Percentiles rank a stretch among this genome's conserved stretches.
Conservation (phyloP, 2,113 vertebrate genomes). For the Eptesicus fuscus region DNA sequence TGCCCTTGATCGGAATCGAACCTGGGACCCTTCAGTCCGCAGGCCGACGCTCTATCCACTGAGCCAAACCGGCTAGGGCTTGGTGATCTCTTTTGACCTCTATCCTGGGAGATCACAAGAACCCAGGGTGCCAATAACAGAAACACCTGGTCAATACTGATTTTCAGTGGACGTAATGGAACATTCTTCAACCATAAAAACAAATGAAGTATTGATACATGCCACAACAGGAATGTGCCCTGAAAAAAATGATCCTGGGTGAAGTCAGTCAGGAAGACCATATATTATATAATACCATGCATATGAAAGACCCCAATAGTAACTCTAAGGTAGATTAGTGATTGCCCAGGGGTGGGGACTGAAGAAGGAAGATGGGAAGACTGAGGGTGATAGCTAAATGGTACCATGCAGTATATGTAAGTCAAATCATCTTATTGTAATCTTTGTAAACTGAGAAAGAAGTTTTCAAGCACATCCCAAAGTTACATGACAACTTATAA, state of each 20-base stretch:
- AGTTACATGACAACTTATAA: not conserved
- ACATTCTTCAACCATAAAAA: not conserved
- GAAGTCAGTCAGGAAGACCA: not conserved
- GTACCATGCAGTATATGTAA: not conserved
- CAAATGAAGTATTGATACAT: not conserved
- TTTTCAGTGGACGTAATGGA: not conserved
- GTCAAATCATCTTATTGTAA: not conserved
- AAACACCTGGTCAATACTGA: not conserved
- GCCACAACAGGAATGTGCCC: not conserved
- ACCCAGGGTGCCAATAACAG: not conserved
- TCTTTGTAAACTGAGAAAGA: not conserved
- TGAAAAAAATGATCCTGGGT: not conserved
- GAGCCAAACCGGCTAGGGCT: too few species aligned
- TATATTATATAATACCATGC: not conserved
- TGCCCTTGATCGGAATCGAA: too few species aligned
- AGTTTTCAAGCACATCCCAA: not conserved
- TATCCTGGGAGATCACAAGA: not conserved
- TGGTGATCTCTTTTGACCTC: not conserved
- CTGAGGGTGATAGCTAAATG: not conserved
- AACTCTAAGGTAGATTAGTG: not conserved
- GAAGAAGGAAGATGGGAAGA: not conserved
- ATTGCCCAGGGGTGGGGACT: not conserved
- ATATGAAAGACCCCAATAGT: not conserved
- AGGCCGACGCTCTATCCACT: too few species aligned
- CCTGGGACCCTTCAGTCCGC: too few species aligned